phyloP scores from a whole-genome alignment of 1,140 invertebrate genomes.

The Bombus haemorrhoidalis region DNA sequence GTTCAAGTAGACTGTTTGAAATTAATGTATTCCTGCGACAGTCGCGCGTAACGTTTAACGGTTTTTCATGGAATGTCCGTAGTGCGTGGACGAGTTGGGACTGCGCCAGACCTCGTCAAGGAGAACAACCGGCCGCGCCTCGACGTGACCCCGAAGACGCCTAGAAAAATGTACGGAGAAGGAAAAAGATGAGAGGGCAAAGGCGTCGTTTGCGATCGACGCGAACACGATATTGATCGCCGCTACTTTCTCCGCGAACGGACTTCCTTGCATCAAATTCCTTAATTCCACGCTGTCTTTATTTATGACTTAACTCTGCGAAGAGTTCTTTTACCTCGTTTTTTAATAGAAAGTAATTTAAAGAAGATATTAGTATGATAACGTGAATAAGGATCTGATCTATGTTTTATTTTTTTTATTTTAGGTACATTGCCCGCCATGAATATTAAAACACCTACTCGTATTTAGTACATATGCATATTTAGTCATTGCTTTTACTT shows the following conservation, averaged over 20 bases:
- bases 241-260: constrained; percentile 76
- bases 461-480: no score
- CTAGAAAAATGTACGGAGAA: constrained; percentile 61
- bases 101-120: constrained; percentile 76
- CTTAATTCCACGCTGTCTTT: not conserved
- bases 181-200: constrained; percentile 62
- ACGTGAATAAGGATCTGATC: no score
- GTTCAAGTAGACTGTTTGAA: constrained; percentile 44
- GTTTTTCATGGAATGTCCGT: constrained; percentile 80
- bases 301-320: not conserved
- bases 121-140: constrained; percentile 76
- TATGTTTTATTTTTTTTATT: no score
- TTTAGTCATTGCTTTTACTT: no score
- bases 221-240: constrained; percentile 48
- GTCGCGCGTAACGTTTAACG: constrained; percentile 76
- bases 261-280: constrained; percentile 7
- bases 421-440: no score
- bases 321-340: not conserved
- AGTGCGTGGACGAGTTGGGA: constrained; percentile 76
- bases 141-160: constrained; percentile 78
- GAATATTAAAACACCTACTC: no score
- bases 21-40: constrained; percentile 75
- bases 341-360: not conserved
- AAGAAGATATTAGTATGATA: not conserved
- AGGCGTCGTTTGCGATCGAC: constrained; percentile 44